These are phyloP conservation scores for Cataglyphis hispanica DNA, from an alignment of 1,140 invertebrate genomes.

Conservation along the genomic window DNA sequence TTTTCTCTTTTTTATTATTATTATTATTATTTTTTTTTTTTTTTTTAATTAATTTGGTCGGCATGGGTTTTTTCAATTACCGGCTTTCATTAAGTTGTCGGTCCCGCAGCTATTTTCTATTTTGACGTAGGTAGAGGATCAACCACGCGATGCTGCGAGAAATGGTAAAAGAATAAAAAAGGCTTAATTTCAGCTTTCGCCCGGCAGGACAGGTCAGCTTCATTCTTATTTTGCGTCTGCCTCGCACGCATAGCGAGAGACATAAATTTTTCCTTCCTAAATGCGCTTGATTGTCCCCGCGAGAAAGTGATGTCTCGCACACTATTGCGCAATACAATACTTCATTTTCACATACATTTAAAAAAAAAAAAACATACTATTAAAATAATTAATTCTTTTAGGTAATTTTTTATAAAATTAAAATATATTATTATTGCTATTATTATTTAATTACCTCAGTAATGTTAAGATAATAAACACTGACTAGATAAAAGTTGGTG, in stretches of 20 bases:
- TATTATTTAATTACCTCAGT: neutral
- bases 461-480: neutral
- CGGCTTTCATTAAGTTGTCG: constrained; percentile 59
- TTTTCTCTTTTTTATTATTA: neutral
- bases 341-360: neutral
- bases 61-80: constrained; percentile 55
- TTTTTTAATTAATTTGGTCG: constrained; percentile 28
- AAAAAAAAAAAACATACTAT: neutral
- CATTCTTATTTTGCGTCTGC: neutral
- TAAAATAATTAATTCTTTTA: constrained; percentile 4
- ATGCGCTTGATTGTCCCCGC: neutral
- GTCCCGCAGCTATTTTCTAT: constrained; percentile 31
- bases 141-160: neutral
- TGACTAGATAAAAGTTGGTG: neutral
- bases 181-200: constrained; percentile 29
- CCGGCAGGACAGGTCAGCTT: constrained; percentile 27
- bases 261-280: neutral
- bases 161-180: neutral
- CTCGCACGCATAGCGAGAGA: neutral
- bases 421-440: constrained; percentile 1
- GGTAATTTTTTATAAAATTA: neutral
- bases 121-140: constrained; percentile 7
- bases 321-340: neutral
- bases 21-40: neutral
- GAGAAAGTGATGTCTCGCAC: neutral